Evolutionary conservation across 1,140 invertebrate genomes (phyloP).

Genomic region (Liolophura sinensis): DNA sequence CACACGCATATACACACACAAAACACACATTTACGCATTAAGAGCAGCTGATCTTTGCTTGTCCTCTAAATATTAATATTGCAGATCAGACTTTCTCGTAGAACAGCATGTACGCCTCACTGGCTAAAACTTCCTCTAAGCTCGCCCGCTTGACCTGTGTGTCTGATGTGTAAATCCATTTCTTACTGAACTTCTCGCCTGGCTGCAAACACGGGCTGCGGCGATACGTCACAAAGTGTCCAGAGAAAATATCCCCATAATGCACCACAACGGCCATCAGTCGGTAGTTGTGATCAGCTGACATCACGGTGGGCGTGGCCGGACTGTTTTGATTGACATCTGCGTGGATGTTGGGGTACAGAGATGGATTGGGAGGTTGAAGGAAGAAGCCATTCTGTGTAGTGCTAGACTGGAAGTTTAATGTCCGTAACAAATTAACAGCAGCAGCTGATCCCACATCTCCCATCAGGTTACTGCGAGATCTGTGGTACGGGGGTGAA

Average conservation of each 20-base stretch:
- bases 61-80: too few relatives aligned
- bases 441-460: conserved; percentile 27
- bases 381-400: conserved; percentile 43
- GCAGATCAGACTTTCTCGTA: conserved; percentile 56
- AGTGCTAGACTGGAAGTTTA: conserved; percentile 47
- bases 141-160: conserved; percentile 50
- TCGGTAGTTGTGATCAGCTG: conserved; percentile 64
- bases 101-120: conserved; percentile 63
- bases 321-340: conserved; percentile 47
- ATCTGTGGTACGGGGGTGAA: too few relatives aligned
- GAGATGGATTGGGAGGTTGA: conserved; percentile 15
- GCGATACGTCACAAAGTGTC: conserved; percentile 91
- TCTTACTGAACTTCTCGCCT: conserved; percentile 38
- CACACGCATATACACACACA: too few relatives aligned
- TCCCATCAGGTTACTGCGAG: too few relatives aligned
- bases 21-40: too few relatives aligned
- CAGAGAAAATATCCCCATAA: conserved; percentile 79
- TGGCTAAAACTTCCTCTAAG: conserved; percentile 53
- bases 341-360: conserved; percentile 20
- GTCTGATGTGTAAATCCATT: conserved; percentile 62
- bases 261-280: conserved; percentile 87
- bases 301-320: conserved; percentile 10
- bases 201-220: conserved; percentile 61
- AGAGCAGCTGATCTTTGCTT: too few relatives aligned
- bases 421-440: conserved; percentile 47